Conservation (phyloP, 2,888 invertebrate species). For the Epistrophe eligans region DNA sequence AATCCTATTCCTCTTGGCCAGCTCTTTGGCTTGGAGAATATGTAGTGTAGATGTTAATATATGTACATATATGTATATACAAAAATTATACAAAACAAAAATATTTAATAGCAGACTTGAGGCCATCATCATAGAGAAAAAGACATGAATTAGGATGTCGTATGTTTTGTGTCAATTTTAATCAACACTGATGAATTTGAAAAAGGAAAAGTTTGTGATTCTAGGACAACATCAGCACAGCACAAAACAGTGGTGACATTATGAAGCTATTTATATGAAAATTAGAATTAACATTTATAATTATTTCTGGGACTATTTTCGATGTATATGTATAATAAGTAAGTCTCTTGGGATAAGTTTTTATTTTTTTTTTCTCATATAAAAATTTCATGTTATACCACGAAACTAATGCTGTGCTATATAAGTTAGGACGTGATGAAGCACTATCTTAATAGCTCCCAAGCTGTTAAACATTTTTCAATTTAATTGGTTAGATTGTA, state of each 20-base stretch:
- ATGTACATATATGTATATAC: too few species aligned
- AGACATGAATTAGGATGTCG: neutral
- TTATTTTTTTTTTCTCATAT: slow-evolving; percentile 2
- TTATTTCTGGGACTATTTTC: neutral
- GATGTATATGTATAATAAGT: neutral
- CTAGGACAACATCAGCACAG: neutral
- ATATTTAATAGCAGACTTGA: slow-evolving; percentile 27
- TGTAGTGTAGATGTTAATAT: too few species aligned
- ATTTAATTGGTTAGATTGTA: slow-evolving; percentile 18
- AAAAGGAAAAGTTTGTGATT: neutral
- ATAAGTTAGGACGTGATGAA: neutral
- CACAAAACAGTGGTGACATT: neutral
- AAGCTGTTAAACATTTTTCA: slow-evolving; percentile 33
- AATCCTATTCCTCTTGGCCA: slow-evolving; percentile 26
- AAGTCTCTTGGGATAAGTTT: neutral
- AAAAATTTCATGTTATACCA: neutral
- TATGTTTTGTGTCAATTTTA: slow-evolving; percentile 33
- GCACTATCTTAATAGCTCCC: slow-evolving; percentile 23
- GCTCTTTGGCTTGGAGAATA: neutral
- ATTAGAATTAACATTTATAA: neutral
- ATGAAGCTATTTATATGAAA: neutral
- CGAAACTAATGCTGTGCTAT: neutral
- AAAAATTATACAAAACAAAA: slow-evolving; percentile 17
- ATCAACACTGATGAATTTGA: slow-evolving; percentile 29
- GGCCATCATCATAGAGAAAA: neutral